These are phyloP conservation scores for Salvator merianae DNA, from an alignment of 2,113 vertebrate genomes.

Conservation along the genomic window DNA sequence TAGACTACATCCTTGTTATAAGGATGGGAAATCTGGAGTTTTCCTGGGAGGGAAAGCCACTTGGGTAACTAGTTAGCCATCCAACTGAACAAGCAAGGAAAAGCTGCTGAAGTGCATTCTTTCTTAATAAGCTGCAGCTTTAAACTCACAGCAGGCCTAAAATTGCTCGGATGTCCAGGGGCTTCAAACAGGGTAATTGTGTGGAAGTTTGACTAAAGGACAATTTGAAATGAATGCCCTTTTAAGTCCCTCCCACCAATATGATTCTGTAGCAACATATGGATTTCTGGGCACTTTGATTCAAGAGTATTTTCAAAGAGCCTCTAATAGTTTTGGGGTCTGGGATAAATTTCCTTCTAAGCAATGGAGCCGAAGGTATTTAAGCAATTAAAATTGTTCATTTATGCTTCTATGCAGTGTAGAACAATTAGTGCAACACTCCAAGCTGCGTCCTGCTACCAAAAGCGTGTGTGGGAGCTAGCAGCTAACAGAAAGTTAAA, in stretches of 20 bases:
- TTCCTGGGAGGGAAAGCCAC: neutral
- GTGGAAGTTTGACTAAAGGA: neutral
- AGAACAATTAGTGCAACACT: neutral
- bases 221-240: neutral
- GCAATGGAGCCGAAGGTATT: slow-evolving; percentile 3
- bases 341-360: neutral
- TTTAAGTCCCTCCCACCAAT: neutral
- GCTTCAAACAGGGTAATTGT: neutral
- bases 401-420: neutral
- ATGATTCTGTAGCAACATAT: slow-evolving; percentile 5
- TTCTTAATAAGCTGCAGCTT: slow-evolving; percentile 27
- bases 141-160: slow-evolving; percentile 30
- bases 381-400: slow-evolving; percentile 1
- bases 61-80: slow-evolving; percentile 4
- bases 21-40: neutral
- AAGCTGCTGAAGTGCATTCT: slow-evolving; percentile 18
- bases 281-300: neutral
- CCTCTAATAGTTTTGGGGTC: neutral
- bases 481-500: slow-evolving; percentile 8
- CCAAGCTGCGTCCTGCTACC: neutral
- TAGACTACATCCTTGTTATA: neutral
- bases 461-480: neutral
- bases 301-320: neutral
- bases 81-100: neutral
- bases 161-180: neutral